Base-by-base conservation (phyloP, 2,797 vertebrate genomes). In the Lophotriccus pileatus region DNA sequence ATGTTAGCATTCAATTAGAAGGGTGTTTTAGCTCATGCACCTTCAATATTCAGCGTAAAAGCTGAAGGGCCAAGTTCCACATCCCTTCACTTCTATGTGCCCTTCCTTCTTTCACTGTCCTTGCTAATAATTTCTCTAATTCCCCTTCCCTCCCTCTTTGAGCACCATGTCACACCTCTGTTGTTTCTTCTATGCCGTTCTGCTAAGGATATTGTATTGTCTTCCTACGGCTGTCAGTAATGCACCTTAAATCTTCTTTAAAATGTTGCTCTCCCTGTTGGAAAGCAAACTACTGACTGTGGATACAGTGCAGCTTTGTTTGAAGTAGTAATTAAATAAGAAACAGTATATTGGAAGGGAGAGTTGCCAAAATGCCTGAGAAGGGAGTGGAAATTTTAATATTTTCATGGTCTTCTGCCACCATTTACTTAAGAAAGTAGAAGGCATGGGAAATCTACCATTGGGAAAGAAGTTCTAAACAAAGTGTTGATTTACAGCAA, bases 281-380 rank as follows among this genome's bases (percentile, higher is more conserved):
- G 72, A 81, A 93, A 92, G 79, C 76, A 69, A 87, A 81, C 67
- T 46, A 23, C 22, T 58, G 64, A 30, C 50, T 81, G 49, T 75
- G 73, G 25, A 34, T 72, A 59, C 50, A 85, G 83, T 34, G 43
- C 60, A 67, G 58, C 52, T 91, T 79, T 79, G 63, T 87, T 89
- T 94, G 74, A 87, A 94, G 86, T 59, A 56, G 74, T 84, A 89
- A 89, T 95, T 95, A 73, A 93, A 88, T 90, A 62, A 66, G 88
- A 59, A 79, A 55, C 53, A 86, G 59, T 90, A 52, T 66, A 60
- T 30, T 79, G 83, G 55, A 91, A 94, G 37, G 74, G 39, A 87
- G 41, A 36, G 56, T 70, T 90, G 86, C 70, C 75, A 93, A 93
- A 87, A 43, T 90, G 53, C 44, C 19, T 76, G 53, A 67, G 86